A percentile compares a stretch with the other conserved stretches of the same genome.
Conservation (phyloP, 2,113 vertebrate genomes). For the Phycodurus eques region DNA sequence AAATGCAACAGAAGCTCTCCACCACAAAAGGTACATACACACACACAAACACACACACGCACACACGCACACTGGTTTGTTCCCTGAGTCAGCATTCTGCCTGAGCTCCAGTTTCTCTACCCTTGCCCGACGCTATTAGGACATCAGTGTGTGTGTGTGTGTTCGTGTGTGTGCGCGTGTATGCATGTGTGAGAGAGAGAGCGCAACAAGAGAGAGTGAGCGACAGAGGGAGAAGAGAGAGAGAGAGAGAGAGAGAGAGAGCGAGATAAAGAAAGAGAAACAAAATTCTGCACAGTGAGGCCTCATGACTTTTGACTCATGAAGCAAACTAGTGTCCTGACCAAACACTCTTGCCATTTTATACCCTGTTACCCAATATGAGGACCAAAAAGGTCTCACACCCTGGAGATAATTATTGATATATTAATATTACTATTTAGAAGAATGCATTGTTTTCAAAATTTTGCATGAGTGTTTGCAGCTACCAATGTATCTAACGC, state of each 20-base stretch:
- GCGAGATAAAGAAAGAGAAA: constrained; percentile 7
- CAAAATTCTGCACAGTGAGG: constrained; percentile 52
- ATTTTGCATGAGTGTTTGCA: too few relatives aligned
- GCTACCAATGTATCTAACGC: too few relatives aligned
- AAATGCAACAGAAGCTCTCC: constrained; percentile 66
- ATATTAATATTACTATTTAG: too few relatives aligned
- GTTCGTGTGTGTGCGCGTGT: not conserved
- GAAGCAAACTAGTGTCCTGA: constrained; percentile 33
- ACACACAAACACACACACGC: constrained; percentile 7
- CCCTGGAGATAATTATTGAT: not conserved
- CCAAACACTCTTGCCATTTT: constrained; percentile 23
- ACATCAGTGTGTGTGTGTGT: constrained; percentile 4
- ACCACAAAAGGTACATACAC: constrained; percentile 27
- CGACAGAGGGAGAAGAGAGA: constrained; percentile 39
- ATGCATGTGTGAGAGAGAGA: constrained; percentile 30
- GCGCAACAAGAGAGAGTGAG: constrained; percentile 18
- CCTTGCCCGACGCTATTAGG: constrained; percentile 57
- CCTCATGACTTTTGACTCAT: constrained; percentile 32
- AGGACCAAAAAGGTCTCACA: not conserved
- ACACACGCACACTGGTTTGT: constrained; percentile 45
- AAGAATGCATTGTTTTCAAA: too few relatives aligned
- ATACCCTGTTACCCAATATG: constrained; percentile 19
- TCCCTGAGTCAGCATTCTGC: constrained; percentile 72
- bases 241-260: constrained; percentile 39
- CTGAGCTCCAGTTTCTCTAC: constrained; percentile 69